phyloP scores from a whole-genome alignment of 2,113 vertebrate genomes.

The Limnothrissa miodon region DNA sequence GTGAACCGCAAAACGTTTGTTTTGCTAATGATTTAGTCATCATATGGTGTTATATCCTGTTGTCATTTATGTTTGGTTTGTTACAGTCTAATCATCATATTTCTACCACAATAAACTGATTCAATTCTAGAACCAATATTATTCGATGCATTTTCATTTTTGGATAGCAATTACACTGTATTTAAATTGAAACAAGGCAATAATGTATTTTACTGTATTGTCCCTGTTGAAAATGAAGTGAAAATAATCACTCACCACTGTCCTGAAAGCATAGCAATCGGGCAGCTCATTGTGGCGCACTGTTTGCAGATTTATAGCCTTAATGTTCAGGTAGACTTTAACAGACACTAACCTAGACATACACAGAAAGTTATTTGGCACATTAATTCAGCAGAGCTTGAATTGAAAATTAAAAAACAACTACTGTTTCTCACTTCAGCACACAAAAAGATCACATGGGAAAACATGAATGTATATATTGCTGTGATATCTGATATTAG shows the following conservation, averaged over 20 bases:
- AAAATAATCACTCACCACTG: conserved; percentile 69
- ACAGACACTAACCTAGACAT: conserved; percentile 78
- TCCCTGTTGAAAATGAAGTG: no score
- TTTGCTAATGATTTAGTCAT: no score
- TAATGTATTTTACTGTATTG: no score
- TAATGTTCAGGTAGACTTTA: conserved; percentile 83
- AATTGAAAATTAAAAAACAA: not conserved
- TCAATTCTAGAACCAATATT: no score
- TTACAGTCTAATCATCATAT: no score
- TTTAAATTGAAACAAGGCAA: no score
- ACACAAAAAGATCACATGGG: not conserved
- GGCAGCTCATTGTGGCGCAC: conserved; percentile 89
- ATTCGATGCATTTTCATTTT: no score
- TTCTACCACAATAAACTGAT: no score
- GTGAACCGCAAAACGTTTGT: no score
- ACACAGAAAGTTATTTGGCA: not conserved
- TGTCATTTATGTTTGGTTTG: no score
- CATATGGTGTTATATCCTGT: no score
- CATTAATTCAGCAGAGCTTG: not conserved
- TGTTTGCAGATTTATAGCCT: conserved; percentile 93
- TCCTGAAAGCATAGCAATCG: conserved; percentile 88
- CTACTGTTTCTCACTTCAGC: not conserved
- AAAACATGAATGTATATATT: not conserved
- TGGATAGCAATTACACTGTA: no score
- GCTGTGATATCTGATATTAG: not conserved